A percentile compares a stretch with the other conserved stretches of the same genome.
Evolutionary conservation across 2,797 vertebrate genomes (phyloP).

Genomic region (Danio aesculapii): DNA sequence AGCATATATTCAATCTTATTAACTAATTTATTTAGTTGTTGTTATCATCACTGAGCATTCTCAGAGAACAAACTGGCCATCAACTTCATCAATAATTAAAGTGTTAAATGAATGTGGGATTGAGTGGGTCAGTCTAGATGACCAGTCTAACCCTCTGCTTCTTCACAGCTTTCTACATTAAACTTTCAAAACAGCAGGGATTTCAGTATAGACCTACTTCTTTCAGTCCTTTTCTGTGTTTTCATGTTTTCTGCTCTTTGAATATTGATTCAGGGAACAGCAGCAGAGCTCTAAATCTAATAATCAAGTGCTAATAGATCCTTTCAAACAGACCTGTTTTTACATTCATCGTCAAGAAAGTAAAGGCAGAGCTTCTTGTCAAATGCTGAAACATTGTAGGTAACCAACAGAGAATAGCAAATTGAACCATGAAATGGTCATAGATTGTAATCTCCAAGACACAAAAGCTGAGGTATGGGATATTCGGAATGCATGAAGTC

Average conservation of each 20-base stretch:
- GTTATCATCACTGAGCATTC: neutral
- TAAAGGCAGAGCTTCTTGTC: neutral
- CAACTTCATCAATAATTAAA: neutral
- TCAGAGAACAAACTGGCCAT: neutral
- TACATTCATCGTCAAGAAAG: conserved; percentile 4
- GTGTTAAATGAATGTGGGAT: neutral
- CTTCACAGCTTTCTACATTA: neutral
- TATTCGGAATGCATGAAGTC: conserved; percentile 10
- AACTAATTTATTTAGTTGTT: too few relatives aligned
- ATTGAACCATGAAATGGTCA: conserved; percentile 1
- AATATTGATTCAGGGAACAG: conserved; percentile 23
- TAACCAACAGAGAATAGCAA: neutral
- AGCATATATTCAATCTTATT: too few relatives aligned
- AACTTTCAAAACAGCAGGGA: conserved; percentile 1
- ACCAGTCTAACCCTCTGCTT: neutral
- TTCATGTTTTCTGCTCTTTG: neutral
- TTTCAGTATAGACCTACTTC: conserved; percentile 15
- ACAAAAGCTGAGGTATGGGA: conserved; percentile 10
- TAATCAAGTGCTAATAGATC: neutral
- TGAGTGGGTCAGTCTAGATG: neutral
- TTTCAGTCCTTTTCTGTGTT: neutral
- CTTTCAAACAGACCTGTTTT: neutral
- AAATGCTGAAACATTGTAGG: neutral
- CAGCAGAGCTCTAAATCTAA: neutral
- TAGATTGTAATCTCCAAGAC: conserved; percentile 12